These are phyloP conservation scores for Adelognathus sp. DNA, from an alignment of 2,888 invertebrate genomes.

Conservation along the genomic window DNA sequence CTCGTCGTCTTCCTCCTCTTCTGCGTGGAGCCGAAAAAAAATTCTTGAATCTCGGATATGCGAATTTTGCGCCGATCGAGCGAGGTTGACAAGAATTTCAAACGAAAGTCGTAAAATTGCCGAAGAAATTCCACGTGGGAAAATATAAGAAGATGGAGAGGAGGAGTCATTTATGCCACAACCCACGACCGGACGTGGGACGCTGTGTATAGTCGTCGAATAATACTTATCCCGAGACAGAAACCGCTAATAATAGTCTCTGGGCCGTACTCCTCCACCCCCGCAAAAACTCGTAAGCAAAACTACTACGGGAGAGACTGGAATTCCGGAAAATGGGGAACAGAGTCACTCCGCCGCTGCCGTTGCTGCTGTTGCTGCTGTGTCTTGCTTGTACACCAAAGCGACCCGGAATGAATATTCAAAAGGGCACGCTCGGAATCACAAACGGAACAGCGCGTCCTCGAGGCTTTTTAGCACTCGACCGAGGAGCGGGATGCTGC, in stretches of 20 bases:
- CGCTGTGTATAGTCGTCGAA: slow-evolving; percentile 10
- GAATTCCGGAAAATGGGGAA: slow-evolving; percentile 14
- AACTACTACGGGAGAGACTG: background rate
- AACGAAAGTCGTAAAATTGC: background rate
- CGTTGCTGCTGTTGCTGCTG: too few species aligned
- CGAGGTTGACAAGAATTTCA: background rate
- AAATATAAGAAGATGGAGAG: background rate
- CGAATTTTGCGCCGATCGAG: background rate
- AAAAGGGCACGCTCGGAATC: slow-evolving; percentile 28
- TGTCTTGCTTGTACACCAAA: slow-evolving; percentile 4
- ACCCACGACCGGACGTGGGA: slow-evolving; percentile 34
- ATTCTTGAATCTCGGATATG: background rate
- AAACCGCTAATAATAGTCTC: slow-evolving; percentile 40
- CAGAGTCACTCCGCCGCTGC: background rate
- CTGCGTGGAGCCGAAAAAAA: background rate
- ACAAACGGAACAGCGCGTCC: slow-evolving; percentile 33
- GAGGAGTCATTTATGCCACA: background rate
- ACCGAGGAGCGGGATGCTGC: background rate
- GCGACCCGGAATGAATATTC: slow-evolving; percentile 41
- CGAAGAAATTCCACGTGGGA: background rate
- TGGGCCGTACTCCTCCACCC: background rate
- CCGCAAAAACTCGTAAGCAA: background rate
- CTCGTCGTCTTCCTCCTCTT: background rate
- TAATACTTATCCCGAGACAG: slow-evolving; percentile 32
- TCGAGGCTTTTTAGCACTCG: slow-evolving; percentile 40